Evolutionary conservation across 2,888 invertebrate species (phyloP), one percentile per base, ranked within the genome.

Genomic region (Sepiola atlantica): DNA sequence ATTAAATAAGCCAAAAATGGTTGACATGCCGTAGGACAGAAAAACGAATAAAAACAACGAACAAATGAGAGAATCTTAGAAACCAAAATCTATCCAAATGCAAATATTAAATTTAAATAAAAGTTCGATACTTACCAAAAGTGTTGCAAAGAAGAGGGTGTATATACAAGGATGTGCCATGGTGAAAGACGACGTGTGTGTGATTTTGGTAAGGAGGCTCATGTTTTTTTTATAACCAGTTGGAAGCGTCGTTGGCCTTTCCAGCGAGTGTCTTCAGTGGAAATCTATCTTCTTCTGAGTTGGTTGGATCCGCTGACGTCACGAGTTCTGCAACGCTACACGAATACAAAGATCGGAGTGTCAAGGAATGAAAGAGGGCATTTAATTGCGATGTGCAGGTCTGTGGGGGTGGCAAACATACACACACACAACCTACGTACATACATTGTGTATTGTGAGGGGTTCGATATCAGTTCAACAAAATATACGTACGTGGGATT

Each of bases 251-350:
- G n/a, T n/a, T 77, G 32, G 14, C 77, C 16, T 32, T n/a, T n/a
- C 77, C 77, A n/a, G 16, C 32, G n/a, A 77, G 77, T n/a, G 77
- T 77, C 77, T 77, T 77, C n/a, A 16, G 32, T 77, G 77, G 77
- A 77, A 77, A 77, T n/a, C 16, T 77, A 77, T 77, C 77, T 57
- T 45, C 45, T 77, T 77, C 77, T 12, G n/a, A 77, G 77, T 77
- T n/a, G n/a, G 28, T 77, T 77, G 77, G 32, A n/a, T n/a, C 14
- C 77, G 32, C 77, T 77, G 77, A 77, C 77, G 77, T 77, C 77
- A 77, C 77, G 18, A 77, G 77, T 77, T 77, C 77, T 77, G 77
- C 77, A 77, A 77, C n/a, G 77, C 77, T 77, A 77, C n/a, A 77
- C 77, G 14, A 77, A 18, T 0, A 77, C 32, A 77, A 77, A 32